phyloP scores from a whole-genome alignment of 2,113 vertebrate species.

The Chaetura pelagica region DNA sequence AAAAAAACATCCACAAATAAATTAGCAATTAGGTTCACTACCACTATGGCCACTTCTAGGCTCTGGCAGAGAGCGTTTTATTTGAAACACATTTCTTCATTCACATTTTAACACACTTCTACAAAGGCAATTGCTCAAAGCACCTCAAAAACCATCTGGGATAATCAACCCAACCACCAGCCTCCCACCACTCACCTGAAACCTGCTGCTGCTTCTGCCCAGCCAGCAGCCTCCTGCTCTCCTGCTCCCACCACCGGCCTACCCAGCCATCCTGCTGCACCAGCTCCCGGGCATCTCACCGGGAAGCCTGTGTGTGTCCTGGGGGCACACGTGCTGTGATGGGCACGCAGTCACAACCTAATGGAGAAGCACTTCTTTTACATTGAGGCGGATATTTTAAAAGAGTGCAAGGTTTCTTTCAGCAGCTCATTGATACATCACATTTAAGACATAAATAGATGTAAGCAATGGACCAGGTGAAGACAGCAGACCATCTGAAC shows the following conservation, averaged over 20 bases:
- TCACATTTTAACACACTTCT: conserved; percentile 37
- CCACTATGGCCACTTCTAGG: background rate
- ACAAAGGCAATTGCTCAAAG: background rate
- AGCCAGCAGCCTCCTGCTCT: background rate
- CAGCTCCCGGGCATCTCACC: background rate
- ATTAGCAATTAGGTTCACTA: background rate
- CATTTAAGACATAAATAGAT: background rate
- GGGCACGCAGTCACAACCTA: background rate
- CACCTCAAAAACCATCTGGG: background rate
- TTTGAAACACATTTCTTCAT: background rate
- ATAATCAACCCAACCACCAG: background rate
- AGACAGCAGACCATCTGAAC: background rate
- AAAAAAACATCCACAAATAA: background rate
- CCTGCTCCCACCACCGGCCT: background rate
- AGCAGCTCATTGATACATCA: background rate
- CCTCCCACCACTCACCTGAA: background rate
- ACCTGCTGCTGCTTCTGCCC: background rate
- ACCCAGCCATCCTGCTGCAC: background rate
- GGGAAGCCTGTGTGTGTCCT: background rate
- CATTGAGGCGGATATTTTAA: background rate
- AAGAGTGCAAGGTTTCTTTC: background rate
- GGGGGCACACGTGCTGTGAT: background rate
- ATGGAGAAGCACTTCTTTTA: background rate
- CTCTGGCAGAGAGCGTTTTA: background rate
- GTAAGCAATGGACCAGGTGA: background rate